Conservation (phyloP, 1,140 invertebrate genomes). For the Atta colombica region DNA sequence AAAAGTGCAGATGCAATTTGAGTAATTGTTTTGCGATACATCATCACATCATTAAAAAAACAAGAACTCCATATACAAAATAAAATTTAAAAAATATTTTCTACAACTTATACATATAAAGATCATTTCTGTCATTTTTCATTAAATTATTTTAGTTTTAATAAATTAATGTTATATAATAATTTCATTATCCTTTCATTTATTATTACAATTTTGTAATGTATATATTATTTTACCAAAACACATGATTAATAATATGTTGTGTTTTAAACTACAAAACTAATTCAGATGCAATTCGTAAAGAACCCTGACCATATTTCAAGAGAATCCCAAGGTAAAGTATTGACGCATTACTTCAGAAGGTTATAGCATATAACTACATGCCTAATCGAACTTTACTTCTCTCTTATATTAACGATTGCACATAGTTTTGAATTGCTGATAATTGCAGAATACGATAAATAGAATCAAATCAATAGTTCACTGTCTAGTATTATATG, state of each 20-base stretch:
- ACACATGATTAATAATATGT: background rate
- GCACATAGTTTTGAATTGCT: background rate
- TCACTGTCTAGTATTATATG: background rate
- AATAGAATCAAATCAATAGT: background rate
- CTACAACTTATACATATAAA: no score
- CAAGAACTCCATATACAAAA: background rate
- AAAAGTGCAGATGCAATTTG: background rate
- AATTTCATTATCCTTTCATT: constrained; percentile 1
- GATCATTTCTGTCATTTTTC: background rate
- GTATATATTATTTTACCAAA: background rate
- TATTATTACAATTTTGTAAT: constrained; percentile 14
- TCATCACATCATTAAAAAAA: background rate
- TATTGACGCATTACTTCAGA: background rate
- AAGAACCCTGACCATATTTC: constrained; percentile 21
- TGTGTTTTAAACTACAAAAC: background rate
- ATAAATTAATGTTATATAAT: background rate
- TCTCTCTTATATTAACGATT: constrained; percentile 24
- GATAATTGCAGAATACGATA: constrained; percentile 3
- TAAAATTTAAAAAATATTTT: background rate
- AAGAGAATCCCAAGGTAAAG: constrained; percentile 44
- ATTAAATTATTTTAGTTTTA: background rate
- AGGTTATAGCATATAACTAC: background rate
- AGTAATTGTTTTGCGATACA: background rate
- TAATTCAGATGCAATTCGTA: background rate
- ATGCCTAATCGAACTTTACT: constrained; percentile 1